phyloP scores from a whole-genome alignment of 2,888 invertebrate genomes.

The Alloscopus bannaensis region DNA sequence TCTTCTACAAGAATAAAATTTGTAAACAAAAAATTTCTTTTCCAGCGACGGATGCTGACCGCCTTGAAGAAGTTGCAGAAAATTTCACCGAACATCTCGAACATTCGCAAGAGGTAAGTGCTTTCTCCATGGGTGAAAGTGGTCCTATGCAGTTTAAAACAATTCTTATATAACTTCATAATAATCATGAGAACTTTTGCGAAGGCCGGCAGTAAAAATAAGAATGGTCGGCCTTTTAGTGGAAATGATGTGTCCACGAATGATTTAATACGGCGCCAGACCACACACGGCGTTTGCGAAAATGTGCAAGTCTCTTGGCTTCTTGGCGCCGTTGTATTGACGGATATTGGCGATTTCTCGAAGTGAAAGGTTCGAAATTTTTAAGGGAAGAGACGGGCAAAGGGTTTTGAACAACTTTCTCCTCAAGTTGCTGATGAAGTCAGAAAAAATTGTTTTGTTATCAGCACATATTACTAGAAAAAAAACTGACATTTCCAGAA shows the following conservation, averaged over 20 bases:
- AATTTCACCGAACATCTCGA: conserved; percentile 98
- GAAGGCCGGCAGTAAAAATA: not conserved
- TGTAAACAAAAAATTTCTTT: conserved; percentile 1
- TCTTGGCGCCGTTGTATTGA: not conserved
- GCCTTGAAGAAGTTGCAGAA: conserved; percentile 94
- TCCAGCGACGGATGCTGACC: conserved; percentile 90
- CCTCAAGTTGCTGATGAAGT: conserved; percentile 11
- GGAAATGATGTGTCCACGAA: conserved; percentile 51
- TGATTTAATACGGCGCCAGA: conserved; percentile 62
- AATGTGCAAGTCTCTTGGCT: not conserved
- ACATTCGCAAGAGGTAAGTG: conserved; percentile 94
- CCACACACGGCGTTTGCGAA: too few relatives aligned
- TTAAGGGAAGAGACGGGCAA: too few relatives aligned
- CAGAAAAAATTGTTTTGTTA: conserved; percentile 31
- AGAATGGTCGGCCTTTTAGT: not conserved
- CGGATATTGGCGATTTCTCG: conserved; percentile 1
- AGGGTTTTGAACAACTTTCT: conserved; percentile 38
- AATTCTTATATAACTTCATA: not conserved
- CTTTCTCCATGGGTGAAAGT: too few relatives aligned
- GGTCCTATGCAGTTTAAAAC: not conserved
- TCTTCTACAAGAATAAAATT: not conserved
- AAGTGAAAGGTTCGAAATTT: too few relatives aligned
- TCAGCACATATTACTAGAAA: conserved; percentile 28
- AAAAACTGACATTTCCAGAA: conserved; percentile 43
- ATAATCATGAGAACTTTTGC: not conserved